Evolutionary conservation across 2,888 invertebrate species (phyloP), one percentile per base, ranked within the genome.

Genomic region (Plagodis dolabraria): DNA sequence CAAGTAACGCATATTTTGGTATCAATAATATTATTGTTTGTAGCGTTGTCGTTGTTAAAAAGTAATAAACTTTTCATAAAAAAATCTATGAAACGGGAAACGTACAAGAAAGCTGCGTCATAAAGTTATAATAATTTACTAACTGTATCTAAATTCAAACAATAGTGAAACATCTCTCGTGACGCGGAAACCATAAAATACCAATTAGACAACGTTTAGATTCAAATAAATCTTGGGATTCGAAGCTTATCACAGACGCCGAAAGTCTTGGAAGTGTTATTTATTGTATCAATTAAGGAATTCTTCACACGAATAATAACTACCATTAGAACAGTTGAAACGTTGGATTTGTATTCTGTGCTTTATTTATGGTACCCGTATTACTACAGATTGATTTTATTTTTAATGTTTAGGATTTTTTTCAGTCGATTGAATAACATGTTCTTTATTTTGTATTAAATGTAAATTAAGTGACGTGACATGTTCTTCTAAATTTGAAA

Each of bases 251-350:
- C 84, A 84, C 75, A 84, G 82, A 85, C 78, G 80, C 84, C 83
- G 85, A 82, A 77, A 75, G 77, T 75, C 74, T 76, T 76, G 65
- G 64, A 73, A 77, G 74, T 78, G 77, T 85, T 85, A 86, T 89
- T 89, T 87, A 89, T 89, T 85, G 75, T 80, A 81, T 86, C 85
- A 87, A 91, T 92, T 89, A 87, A 84, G 74, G 72, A 82, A 87
- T 88, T 85, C 80, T 88, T 85, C 80, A 85, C 85, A 83, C 85
- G 77, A 76, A 75, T 73, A 76, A 80, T 70, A 75, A 77, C 72
- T 76, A 79, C 76, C 71, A 73, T 66, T 65, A 66, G 69, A 70
- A 68, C 61, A 72, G 62, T 61, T 59, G 36, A 60, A 60, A 56
- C 58, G 57, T 61, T 64, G 45, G 48, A 57, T 43, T 60, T 63